Base-by-base conservation (phyloP, 2,797 vertebrate genomes). In the Sebastes cheni region DNA sequence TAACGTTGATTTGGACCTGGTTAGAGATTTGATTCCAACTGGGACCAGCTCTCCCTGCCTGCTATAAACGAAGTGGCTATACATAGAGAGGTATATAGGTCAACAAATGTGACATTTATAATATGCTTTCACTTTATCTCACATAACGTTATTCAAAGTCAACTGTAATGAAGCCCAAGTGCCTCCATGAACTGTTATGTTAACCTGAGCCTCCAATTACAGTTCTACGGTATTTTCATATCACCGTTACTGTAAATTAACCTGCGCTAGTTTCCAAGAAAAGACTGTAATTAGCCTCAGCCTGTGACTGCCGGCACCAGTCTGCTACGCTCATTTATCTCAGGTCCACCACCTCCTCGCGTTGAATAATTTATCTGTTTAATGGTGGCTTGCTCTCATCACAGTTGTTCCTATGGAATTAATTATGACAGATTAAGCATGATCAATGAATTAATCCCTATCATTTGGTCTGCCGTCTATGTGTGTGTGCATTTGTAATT, bases 341-440 rank as follows among this genome's bases (percentile, higher is more conserved):
- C 66, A 67, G 88, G 84, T 89, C 90, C 82, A 88, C 91, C 86
- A 88, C 84, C 72, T 88, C 84, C 83, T 84, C 83, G 69, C 78
- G 88, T 80, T 95, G 90, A 94, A 93, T 95, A 89, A 94, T 94
- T 94, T 85, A 94, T 93, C 92, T 91, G 67, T 87, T 75, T 91
- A 93, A 93, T 89, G 88, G 88, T 90, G 83, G 80, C 80, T 85
- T 88, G 87, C 91, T 90, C 92, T 93, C 91, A 93, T 93, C 93
- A 87, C 90, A 81, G 86, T 90, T 81, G 84, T 83, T 92, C 90
- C 88, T 94, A 92, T 94, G 89, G 88, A 92, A 94, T 93, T 93
- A 89, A 94, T 93, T 92, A 93, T 94, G 91, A 92, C 91, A 90
- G 90, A 92, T 94, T 93, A 91, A 90, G 90, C 86, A 81, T 81